phyloP scores from a whole-genome alignment of 2,113 vertebrate genomes.

The Callipepla californica region DNA sequence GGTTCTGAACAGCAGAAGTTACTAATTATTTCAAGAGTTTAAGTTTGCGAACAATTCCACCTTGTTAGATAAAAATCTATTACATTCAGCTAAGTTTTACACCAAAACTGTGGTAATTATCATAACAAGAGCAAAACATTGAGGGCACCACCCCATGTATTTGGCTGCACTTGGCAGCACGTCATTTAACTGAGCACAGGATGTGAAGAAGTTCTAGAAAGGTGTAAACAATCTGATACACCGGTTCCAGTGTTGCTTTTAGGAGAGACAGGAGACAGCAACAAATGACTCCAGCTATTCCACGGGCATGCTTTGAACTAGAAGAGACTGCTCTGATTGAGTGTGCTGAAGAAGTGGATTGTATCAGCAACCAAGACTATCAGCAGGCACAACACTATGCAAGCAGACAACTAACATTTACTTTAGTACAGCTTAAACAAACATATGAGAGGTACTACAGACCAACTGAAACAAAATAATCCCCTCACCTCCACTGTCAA shows the following conservation, averaged over 20 bases:
- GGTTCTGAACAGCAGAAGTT: not conserved
- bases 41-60: not conserved
- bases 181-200: no score
- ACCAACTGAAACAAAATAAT: not conserved
- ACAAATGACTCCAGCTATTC: accelerated
- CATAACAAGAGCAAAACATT: not conserved
- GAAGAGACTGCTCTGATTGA: not conserved
- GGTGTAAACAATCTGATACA: not conserved
- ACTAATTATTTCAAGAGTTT: not conserved
- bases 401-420: not conserved
- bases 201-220: not conserved
- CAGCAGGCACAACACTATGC: not conserved
- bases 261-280: not conserved
- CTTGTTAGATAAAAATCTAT: not conserved
- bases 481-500: not conserved
- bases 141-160: accelerated
- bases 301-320: not conserved
- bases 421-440: not conserved
- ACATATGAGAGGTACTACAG: not conserved
- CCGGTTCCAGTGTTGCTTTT: not conserved
- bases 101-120: accelerated
- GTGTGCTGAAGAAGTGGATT: not conserved
- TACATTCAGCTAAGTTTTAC: not conserved
- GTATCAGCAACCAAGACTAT: not conserved
- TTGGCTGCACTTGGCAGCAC: not conserved